Evolutionary conservation across 2,797 vertebrate species (phyloP).

Genomic region (Ctenopoma multispine): DNA sequence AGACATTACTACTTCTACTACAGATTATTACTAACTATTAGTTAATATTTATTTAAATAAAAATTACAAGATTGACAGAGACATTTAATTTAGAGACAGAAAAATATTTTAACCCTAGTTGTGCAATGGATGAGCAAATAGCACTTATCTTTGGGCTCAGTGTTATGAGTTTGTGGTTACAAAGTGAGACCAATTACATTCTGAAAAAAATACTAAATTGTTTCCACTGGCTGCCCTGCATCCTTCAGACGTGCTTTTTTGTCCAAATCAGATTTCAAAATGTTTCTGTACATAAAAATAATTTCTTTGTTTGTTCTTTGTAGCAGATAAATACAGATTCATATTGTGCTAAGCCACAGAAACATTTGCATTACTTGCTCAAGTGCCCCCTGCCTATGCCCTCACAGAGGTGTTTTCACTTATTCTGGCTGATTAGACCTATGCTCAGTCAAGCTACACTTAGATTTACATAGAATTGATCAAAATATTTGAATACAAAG

Average conservation of each 20-base stretch:
- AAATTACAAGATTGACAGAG: no score
- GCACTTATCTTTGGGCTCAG: neutral
- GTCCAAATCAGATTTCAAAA: neutral
- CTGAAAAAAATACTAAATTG: neutral
- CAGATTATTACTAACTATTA: no score
- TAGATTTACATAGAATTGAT: neutral
- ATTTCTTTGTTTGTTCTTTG: constrained; percentile 4
- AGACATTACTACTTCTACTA: no score
- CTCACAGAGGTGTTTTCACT: neutral
- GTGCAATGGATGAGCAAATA: neutral
- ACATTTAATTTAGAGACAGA: neutral
- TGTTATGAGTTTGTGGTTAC: neutral
- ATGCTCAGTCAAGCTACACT: neutral
- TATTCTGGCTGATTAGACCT: neutral
- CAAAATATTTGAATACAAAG: neutral
- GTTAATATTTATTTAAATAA: no score
- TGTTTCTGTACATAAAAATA: neutral
- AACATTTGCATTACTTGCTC: neutral
- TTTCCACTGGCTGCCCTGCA: neutral
- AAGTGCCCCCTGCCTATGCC: neutral
- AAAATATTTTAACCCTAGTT: neutral
- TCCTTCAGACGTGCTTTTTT: neutral
- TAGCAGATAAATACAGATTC: neutral
- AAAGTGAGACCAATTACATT: no score
- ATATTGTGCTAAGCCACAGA: neutral